Evolutionary conservation across 2,113 vertebrate genomes (phyloP), one percentile per base, ranked within the genome.

Genomic region (Chionomys nivalis): DNA sequence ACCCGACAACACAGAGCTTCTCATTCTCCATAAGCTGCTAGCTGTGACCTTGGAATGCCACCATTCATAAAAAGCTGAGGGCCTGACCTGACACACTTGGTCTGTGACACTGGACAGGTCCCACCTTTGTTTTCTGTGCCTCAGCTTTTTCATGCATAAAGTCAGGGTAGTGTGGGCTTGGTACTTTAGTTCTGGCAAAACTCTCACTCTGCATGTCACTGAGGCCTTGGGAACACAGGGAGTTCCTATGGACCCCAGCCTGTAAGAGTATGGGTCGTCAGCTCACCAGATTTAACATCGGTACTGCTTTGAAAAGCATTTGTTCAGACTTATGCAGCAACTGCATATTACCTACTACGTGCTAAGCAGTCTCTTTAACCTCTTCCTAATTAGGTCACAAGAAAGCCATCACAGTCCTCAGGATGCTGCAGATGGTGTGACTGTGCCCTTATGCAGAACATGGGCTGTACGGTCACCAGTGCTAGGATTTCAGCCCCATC

Each of bases 101-200:
- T 88, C 24, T 85, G 68, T 44, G 14, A 83, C 36, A 44, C 47
- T 24, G 16, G 33, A 42, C 39, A 94, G 66, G 42, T 42, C 24
- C 14, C 31, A 75, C 47, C 5, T 44, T 12, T 21, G 33, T 81
- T 58, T 58, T 61, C 66, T 44, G 39, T 93, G 36, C 16, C 72
- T 93, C 58, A 33, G n/a, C 70, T 75, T 94, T 72, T 72, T 42
- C 65, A 94, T 17, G 17, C 33, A 77, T 31, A 44, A 87, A 93
- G 70, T 58, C 77, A 47, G 13, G 5, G 33, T 55, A 4, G 28
- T 7, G 19, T 75, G 28, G 10, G 31, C 14, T 61, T 47, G 66
- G 76, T 6, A 10, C 12, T n/a, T 81, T 23, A 81, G 44, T 42
- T 70, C 42, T 75, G 49, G 83, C 31, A 82, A 93, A 70, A 42